Base-by-base conservation (phyloP, 1,140 invertebrate genomes). In the Achatina immaculata region DNA sequence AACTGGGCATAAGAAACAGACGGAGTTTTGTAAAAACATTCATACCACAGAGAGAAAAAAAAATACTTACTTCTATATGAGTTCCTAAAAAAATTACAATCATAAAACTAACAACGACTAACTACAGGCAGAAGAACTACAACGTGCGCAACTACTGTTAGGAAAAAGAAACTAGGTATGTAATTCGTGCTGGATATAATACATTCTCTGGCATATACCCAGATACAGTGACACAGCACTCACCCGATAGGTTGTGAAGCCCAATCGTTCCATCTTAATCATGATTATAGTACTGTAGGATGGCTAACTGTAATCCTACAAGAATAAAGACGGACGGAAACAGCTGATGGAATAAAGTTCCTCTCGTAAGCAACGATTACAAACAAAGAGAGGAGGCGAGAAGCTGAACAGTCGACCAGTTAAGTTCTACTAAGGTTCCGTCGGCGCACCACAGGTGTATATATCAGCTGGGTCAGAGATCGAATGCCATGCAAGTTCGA, bases 221-320 rank as follows among this genome's bases (percentile, higher is more conserved):
- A n/a, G n/a, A 72, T 21, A 34, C 31, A 72, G n/a, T 11, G 36
- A 42, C 36, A 42, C 6, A 42, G 11, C 19, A 88, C 88, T 88
- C 78, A 89, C 88, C 87, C 87, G 69, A 72, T 89, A 89, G 24
- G 88, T 88, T 36, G 88, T 88, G 81, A 89, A 89, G 78, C 86
- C 87, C 42, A 86, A 87, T 81, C 87, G 86, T 77, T 89, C 88
- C 86, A 89, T 84, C 71, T 89, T 89, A 45, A 89, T 89, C 88
- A 89, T 89, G 80, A 78, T 88, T 81, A 76, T 82, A 82, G 78
- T 73, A 83, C 55, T 80, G n/a, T 66, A 36, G 78, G 66, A 62
- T 34, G 11, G n/a, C n/a, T n/a, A 7, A 36, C 58, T 69, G 51
- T 68, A 14, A 11, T 34, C 11, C 65, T 11, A 14, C 14, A 68